phyloP scores from a whole-genome alignment of 2,888 invertebrate genomes.

The Anodontia alba region DNA sequence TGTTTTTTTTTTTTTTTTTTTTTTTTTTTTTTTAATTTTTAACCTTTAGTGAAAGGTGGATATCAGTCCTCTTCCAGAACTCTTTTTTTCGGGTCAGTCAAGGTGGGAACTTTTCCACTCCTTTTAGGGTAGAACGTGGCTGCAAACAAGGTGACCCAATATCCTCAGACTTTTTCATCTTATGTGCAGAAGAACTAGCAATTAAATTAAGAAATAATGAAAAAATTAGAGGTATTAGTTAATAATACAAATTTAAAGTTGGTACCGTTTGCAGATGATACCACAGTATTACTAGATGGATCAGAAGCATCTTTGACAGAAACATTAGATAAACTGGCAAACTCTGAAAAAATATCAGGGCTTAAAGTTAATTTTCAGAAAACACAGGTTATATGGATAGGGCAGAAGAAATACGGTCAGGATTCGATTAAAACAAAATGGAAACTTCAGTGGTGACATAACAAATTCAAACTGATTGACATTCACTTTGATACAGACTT shows the following conservation, averaged over 20 bases:
- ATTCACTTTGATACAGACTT: no score
- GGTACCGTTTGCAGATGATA: no score
- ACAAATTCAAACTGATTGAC: background rate
- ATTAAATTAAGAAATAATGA: no score
- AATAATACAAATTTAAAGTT: background rate
- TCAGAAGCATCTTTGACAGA: no score
- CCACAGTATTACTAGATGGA: no score
- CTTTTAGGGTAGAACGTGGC: background rate
- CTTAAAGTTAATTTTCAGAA: background rate
- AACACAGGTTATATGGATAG: slow-evolving; percentile 1
- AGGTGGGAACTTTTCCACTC: background rate
- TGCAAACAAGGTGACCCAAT: background rate
- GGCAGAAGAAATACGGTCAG: background rate
- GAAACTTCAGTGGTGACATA: no score
- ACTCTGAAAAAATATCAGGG: no score
- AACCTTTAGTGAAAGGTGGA: background rate
- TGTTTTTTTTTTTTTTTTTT: no score
- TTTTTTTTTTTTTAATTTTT: no score
- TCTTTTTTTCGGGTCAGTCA: background rate
- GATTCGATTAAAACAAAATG: no score
- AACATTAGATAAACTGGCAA: no score
- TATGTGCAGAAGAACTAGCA: background rate
- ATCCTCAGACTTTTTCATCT: background rate
- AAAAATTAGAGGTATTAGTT: background rate
- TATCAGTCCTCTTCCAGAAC: background rate